Percentiles rank a stretch among this genome's conserved stretches.
phyloP scores from a whole-genome alignment of 2,113 vertebrate species.

The Podarcis cretensis region DNA sequence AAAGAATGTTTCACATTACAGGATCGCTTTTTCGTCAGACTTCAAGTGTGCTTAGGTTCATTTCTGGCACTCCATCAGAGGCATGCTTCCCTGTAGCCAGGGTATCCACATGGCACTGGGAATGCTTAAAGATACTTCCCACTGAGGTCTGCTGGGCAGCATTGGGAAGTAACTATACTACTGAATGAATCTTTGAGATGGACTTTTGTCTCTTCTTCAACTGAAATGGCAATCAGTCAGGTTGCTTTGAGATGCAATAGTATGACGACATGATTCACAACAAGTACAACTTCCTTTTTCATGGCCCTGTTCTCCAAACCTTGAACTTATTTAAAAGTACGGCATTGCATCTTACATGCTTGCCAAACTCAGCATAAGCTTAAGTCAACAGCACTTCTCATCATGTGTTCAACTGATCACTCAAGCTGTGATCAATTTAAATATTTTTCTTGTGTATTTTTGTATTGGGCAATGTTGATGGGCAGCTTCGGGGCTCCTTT shows the following conservation, averaged over 20 bases:
- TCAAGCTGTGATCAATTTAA: too few relatives aligned
- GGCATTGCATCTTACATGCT: too few relatives aligned
- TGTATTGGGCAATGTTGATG: too few relatives aligned
- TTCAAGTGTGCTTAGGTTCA: not conserved
- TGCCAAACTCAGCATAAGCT: conserved; percentile 31
- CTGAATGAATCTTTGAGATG: not conserved
- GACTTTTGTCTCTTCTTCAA: not conserved
- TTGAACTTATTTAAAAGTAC: not conserved
- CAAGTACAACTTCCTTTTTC: conserved; percentile 1
- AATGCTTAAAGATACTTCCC: not conserved
- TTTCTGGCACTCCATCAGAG: not conserved
- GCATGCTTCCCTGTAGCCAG: not conserved
- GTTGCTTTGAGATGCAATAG: not conserved
- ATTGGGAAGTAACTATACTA: not conserved
- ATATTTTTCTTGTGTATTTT: too few relatives aligned
- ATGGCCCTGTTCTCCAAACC: conserved; percentile 30
- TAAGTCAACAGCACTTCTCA: conserved; percentile 10
- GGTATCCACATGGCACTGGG: not conserved
- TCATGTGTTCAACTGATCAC: too few relatives aligned
- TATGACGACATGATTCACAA: not conserved
- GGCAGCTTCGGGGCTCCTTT: too few relatives aligned
- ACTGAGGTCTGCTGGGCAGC: not conserved
- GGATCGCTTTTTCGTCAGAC: not conserved
- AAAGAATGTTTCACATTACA: not conserved
- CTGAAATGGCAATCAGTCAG: not conserved